Conservation (phyloP, 2,113 vertebrate genomes). For the Grammomys surdaster region DNA sequence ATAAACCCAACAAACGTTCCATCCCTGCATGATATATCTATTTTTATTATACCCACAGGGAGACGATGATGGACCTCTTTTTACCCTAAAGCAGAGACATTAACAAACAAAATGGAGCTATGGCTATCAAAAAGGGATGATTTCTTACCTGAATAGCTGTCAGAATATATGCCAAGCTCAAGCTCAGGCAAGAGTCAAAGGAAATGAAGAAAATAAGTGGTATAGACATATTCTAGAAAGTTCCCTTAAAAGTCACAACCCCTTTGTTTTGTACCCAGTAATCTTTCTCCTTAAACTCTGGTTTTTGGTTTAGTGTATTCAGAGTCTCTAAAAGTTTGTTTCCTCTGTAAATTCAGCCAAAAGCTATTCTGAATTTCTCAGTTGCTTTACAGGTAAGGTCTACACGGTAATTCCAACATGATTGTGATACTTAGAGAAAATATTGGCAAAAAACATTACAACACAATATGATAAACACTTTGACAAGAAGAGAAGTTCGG, state of each 20-base stretch:
- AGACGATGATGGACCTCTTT: slow-evolving; percentile 65
- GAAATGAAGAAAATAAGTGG: neutral
- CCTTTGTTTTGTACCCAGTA: slow-evolving; percentile 16
- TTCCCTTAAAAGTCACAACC: neutral
- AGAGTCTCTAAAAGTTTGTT: neutral
- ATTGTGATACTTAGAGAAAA: slow-evolving; percentile 1
- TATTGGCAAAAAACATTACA: neutral
- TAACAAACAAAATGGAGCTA: slow-evolving; percentile 69
- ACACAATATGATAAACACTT: slow-evolving; percentile 23
- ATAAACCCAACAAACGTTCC: slow-evolving; percentile 64
- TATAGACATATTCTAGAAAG: slow-evolving; percentile 44
- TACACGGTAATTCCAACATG: neutral
- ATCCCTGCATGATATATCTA: slow-evolving; percentile 39
- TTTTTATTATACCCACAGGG: slow-evolving; percentile 71
- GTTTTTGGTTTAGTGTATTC: neutral
- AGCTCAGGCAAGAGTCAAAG: slow-evolving; percentile 32
- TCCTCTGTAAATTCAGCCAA: neutral
- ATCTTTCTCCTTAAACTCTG: neutral
- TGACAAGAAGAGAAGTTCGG: slow-evolving; percentile 4
- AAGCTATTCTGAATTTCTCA: slow-evolving; percentile 1
- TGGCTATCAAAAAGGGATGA: slow-evolving; percentile 61
- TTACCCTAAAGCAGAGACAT: slow-evolving; percentile 70
- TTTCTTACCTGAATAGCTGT: slow-evolving; percentile 66
- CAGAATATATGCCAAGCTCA: slow-evolving; percentile 38
- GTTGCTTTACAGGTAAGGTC: neutral